Conservation (phyloP, 2,797 vertebrate genomes). For the Loris lydekkerianus region DNA sequence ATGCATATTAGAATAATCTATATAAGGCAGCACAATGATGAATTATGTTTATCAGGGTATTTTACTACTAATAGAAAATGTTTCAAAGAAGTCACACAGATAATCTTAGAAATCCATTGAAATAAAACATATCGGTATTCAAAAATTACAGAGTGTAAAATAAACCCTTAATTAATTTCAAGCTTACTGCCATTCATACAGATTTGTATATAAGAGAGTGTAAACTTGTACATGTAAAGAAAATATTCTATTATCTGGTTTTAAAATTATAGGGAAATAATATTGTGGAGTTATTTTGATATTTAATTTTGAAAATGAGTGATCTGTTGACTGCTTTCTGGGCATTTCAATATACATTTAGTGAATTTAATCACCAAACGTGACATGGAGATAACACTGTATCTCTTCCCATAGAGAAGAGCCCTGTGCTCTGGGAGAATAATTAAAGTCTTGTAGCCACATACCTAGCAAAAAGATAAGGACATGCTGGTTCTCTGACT, state of each 20-base stretch:
- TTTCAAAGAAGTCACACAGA: background rate
- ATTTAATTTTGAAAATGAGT: background rate
- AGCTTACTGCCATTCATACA: background rate
- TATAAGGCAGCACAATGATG: background rate
- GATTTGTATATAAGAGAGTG: background rate
- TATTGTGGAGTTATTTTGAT: background rate
- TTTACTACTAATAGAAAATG: slow-evolving; percentile 27
- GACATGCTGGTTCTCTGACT: background rate
- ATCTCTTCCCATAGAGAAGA: background rate
- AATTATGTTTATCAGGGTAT: background rate
- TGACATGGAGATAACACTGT: background rate
- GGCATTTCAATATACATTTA: background rate
- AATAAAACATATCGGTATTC: background rate
- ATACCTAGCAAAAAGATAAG: background rate
- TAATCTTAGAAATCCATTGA: background rate
- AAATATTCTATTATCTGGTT: background rate
- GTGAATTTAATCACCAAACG: background rate
- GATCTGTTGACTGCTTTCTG: background rate
- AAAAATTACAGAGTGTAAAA: background rate
- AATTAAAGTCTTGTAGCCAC: background rate
- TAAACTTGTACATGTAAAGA: background rate
- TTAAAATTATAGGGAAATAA: background rate
- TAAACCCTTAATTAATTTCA: background rate
- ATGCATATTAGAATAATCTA: background rate
- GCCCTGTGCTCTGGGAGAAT: background rate